A percentile compares a stretch with the other conserved stretches of the same genome.
Conservation (phyloP, 2,888 invertebrate species). For the Megalurothrips usitatus region DNA sequence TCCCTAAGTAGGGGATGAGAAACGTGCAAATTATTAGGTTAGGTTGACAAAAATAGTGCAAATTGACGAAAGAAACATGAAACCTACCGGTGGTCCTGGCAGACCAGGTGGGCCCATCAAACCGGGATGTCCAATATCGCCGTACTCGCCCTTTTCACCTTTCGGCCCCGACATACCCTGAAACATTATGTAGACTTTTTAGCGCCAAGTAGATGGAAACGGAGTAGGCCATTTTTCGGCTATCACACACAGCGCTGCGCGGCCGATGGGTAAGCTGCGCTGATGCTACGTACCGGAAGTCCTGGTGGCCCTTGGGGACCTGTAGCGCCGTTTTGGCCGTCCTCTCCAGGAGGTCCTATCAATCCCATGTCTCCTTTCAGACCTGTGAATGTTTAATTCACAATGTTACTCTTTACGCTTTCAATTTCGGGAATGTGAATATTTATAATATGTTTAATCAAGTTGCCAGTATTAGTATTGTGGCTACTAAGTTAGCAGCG, state of each 20-base stretch:
- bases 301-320: slow-evolving; percentile 87
- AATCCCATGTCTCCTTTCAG: slow-evolving; percentile 70
- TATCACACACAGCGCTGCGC: background rate
- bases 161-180: slow-evolving; percentile 79
- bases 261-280: background rate
- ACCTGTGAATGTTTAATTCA: slow-evolving; percentile 51
- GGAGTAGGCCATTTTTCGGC: background rate
- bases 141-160: slow-evolving; percentile 83
- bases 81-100: slow-evolving; percentile 60
- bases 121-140: slow-evolving; percentile 89
- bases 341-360: slow-evolving; percentile 67
- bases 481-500: no score
- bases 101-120: slow-evolving; percentile 86
- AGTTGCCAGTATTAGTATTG: no score
- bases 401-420: background rate
- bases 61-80: background rate
- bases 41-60: background rate
- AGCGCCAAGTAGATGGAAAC: background rate
- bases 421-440: no score
- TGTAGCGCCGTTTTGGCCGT: slow-evolving; percentile 70
- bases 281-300: slow-evolving; percentile 57
- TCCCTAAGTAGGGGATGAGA: slow-evolving; percentile 49
- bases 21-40: slow-evolving; percentile 11
- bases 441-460: no score
- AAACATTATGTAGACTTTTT: background rate